Conservation (phyloP, 2,888 invertebrate species). For the Mythimna loreyi region DNA sequence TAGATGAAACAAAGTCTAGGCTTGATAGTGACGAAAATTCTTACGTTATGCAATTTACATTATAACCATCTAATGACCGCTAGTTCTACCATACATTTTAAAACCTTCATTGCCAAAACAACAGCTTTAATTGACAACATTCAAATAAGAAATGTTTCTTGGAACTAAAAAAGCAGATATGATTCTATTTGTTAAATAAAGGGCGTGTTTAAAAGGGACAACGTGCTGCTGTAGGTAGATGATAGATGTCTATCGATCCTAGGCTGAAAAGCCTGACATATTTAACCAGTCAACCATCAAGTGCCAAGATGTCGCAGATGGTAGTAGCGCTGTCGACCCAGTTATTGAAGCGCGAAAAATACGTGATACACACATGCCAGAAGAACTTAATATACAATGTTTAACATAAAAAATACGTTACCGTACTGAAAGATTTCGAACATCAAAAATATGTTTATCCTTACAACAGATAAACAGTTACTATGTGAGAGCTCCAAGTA, state of each 20-base stretch:
- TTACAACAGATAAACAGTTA: background rate
- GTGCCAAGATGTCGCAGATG: conserved; percentile 49
- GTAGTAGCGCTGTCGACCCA: conserved; percentile 38
- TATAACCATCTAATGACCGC: too few species aligned
- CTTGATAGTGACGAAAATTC: conserved; percentile 1
- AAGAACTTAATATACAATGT: conserved; percentile 1
- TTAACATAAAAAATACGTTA: conserved; percentile 5
- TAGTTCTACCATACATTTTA: too few species aligned
- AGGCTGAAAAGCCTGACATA: conserved; percentile 30
- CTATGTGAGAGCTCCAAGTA: background rate
- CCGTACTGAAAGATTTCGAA: background rate
- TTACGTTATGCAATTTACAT: background rate
- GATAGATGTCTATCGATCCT: conserved; percentile 8
- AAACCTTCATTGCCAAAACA: background rate
- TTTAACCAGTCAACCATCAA: conserved; percentile 40
- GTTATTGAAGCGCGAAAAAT: conserved; percentile 52
- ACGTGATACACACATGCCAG: conserved; percentile 20
- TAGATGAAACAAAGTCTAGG: conserved; percentile 4
- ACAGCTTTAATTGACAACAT: background rate
- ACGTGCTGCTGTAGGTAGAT: background rate
- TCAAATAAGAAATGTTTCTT: background rate
- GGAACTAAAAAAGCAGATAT: background rate
- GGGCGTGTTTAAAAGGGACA: conserved; percentile 12
- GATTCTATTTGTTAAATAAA: conserved; percentile 1
- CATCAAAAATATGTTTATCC: background rate